A percentile compares a stretch with the other conserved stretches of the same genome.
These are phyloP conservation scores for Scaptodrosophila latifasciaeformis DNA, from an alignment of 2,888 invertebrate species.

Conservation along the genomic window DNA sequence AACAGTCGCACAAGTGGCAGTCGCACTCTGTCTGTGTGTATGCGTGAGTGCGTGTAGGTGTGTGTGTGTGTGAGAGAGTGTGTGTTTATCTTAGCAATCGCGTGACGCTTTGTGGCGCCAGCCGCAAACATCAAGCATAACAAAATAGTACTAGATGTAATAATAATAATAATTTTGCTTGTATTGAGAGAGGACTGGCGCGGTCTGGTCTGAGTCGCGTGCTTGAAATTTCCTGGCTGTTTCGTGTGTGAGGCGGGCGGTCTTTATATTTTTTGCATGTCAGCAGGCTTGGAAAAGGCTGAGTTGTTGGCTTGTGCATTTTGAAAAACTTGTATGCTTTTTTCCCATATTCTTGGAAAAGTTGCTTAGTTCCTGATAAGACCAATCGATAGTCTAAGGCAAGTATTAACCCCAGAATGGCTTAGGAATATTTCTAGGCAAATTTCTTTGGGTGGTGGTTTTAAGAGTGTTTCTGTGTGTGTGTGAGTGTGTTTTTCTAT, in stretches of 20 bases:
- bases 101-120: slow-evolving; percentile 44
- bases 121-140: slow-evolving; percentile 17
- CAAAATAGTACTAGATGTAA: slow-evolving; percentile 17
- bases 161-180: slow-evolving; percentile 4
- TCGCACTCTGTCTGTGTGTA: no score
- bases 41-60: slow-evolving; percentile 1
- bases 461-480: background rate
- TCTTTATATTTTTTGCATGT: background rate
- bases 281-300: background rate
- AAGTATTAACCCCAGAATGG: slow-evolving; percentile 18
- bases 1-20: background rate
- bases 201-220: background rate
- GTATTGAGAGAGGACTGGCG: background rate
- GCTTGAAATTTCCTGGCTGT: background rate
- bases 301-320: background rate
- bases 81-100: slow-evolving; percentile 46
- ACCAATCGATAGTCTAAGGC: slow-evolving; percentile 50
- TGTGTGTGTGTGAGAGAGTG: slow-evolving; percentile 8
- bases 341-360: background rate
- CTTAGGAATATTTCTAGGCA: background rate
- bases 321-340: no score
- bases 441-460: background rate
- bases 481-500: background rate
- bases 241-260: slow-evolving; percentile 2
- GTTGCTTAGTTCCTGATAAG: background rate